Base-by-base conservation (phyloP, 2,113 vertebrate species). In the Alosa alosa region DNA sequence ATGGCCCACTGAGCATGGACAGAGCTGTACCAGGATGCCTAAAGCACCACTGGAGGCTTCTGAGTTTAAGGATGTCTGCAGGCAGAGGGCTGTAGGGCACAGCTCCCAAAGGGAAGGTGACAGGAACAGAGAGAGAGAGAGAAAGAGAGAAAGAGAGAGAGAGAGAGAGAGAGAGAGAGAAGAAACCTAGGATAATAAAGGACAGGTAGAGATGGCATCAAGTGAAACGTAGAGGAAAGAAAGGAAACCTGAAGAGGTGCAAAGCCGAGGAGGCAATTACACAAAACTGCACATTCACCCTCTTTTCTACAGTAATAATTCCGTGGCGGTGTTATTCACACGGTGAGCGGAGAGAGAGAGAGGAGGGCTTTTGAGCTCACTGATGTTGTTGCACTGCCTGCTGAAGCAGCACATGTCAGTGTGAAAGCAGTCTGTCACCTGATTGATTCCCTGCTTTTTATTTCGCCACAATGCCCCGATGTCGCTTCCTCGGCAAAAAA, bases 41-140 rank as follows among this genome's bases (percentile, higher is more conserved):
- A 84, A 85, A 89, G 87, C 82, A 72, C 60, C 81, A 55, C n/a
- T 83, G 87, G 87, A 75, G 85, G 75, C 84, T 86, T 88, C 83
- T 89, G 83, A 85, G 89, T 87, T 46, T 75, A 86, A 46, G 84
- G 60, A 87, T 86, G 86, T 55, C 52, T 86, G 81, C 72, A 86
- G 88, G 84, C 87, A 87, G 84, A 52, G 11, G 25, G 75, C 86
- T 41, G 84, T 88, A 82, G 82, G 10, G 75, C 22, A 72, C 85
- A 46, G 22, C 83, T 82, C 64, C 39, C 18, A 15, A 17, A 41
- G 57, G 44, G 25, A 72, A 47, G 8, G 31, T 46, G 84, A 84
- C 82, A 84, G 15, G 1, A 11, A 86, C 75, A 84, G 78, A 15
- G 31, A 85, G 50, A 18, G 55, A 84, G 72, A 31, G 49, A 50